Conservation (phyloP, 2,888 invertebrate species). For the Phalera bucephala region DNA sequence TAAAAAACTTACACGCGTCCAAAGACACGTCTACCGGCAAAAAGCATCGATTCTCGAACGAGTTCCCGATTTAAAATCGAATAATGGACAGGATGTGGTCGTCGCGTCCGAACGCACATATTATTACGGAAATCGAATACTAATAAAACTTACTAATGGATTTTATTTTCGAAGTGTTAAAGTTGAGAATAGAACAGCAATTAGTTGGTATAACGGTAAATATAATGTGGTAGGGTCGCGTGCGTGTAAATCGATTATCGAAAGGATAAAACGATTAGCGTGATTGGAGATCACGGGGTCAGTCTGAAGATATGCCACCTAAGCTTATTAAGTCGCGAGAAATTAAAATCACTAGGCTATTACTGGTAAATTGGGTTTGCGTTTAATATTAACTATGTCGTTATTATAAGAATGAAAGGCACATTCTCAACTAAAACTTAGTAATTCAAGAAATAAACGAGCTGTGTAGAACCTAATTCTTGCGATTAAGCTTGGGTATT, state of each 20-base stretch:
- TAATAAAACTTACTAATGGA: neutral
- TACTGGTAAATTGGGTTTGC: too few species aligned
- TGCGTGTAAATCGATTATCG: conserved; percentile 67
- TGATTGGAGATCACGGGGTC: conserved; percentile 46
- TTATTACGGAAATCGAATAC: conserved; percentile 12
- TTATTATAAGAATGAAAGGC: too few species aligned
- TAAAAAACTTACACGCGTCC: conserved; percentile 31
- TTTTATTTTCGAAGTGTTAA: conserved; percentile 6
- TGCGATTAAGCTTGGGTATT: too few species aligned
- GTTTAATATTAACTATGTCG: too few species aligned
- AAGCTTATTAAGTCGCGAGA: conserved; percentile 4
- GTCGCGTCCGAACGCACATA: conserved; percentile 55
- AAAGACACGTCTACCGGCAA: conserved; percentile 33
- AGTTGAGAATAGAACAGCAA: conserved; percentile 10
- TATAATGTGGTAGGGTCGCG: conserved; percentile 47
- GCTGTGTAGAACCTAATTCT: too few species aligned
- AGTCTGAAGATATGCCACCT: conserved; percentile 40
- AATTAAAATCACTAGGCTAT: conserved; percentile 11
- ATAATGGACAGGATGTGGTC: conserved; percentile 64
- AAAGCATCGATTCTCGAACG: conserved; percentile 42
- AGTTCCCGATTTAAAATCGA: conserved; percentile 51
- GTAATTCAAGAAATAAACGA: too few species aligned
- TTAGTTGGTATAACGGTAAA: conserved; percentile 15
- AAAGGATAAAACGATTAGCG: conserved; percentile 46
- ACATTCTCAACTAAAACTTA: too few species aligned